Conservation (phyloP, 2,797 vertebrate species). For the Pantherophis vulpinus region DNA sequence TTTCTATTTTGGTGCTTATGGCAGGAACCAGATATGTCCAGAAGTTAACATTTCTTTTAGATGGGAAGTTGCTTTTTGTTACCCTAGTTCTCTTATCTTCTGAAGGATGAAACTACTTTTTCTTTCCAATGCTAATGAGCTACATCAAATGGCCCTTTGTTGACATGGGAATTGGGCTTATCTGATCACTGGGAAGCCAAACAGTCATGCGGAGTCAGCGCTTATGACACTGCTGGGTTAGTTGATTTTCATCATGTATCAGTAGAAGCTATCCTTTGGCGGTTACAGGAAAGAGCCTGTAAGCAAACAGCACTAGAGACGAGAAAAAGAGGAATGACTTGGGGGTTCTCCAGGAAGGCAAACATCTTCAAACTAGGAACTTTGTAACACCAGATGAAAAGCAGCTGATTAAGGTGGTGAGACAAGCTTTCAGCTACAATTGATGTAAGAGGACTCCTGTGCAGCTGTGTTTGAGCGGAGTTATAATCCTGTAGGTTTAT, state of each 20-base stretch:
- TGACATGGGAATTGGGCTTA: conserved; percentile 16
- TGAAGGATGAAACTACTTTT: conserved; percentile 8
- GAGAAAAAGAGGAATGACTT: not conserved
- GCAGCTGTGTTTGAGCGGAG: conserved; percentile 28
- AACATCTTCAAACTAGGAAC: conserved; percentile 29
- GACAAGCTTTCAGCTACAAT: conserved; percentile 28
- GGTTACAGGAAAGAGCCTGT: not conserved
- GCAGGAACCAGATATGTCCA: not conserved
- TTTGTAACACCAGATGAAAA: conserved; percentile 27
- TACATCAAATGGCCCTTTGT: conserved; percentile 18
- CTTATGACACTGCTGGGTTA: conserved; percentile 25
- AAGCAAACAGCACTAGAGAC: conserved; percentile 15
- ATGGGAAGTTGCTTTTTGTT: conserved; percentile 19
- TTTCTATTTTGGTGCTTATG: not conserved
- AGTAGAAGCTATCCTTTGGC: not conserved
- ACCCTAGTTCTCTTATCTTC: conserved; percentile 7
- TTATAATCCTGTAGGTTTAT: conserved; percentile 25
- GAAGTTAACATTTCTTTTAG: conserved; percentile 11
- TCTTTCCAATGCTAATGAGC: conserved; percentile 30
- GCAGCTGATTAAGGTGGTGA: conserved; percentile 7
- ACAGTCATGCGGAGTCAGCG: not conserved
- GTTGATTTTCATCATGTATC: not conserved
- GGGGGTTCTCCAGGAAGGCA: conserved; percentile 19
- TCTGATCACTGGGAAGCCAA: conserved; percentile 36
- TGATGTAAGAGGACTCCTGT: not conserved